Conservation (phyloP, 1,140 invertebrate genomes). For the Aphis gossypii region DNA sequence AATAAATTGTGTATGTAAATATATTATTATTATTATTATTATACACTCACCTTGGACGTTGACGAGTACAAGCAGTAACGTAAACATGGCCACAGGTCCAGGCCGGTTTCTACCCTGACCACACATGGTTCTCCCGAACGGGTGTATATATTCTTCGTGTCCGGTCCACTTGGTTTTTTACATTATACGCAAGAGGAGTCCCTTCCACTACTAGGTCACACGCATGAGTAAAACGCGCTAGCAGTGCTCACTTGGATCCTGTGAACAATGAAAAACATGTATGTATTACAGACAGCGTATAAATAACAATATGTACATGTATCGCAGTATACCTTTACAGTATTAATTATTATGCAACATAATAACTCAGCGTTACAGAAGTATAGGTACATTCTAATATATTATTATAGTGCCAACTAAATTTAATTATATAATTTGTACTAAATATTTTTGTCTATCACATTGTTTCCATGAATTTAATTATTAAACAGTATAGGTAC, state of each 20-base stretch:
- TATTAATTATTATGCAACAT: not conserved
- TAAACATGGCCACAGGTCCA: constrained; percentile 7
- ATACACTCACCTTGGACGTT: constrained; percentile 23
- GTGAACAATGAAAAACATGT: constrained; percentile 2
- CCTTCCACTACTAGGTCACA: constrained; percentile 18
- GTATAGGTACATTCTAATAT: not conserved
- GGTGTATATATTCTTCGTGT: constrained; percentile 6
- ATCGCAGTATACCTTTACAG: not conserved
- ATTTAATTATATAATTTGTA: not conserved
- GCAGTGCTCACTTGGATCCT: not conserved
- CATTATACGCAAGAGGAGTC: not conserved
- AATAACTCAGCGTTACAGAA: not conserved
- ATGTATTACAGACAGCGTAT: not conserved
- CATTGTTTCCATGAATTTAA: not conserved
- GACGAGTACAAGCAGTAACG: constrained; percentile 25
- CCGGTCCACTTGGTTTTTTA: constrained; percentile 5
- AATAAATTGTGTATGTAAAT: not conserved
- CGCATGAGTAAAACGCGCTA: not conserved
- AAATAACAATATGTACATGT: not conserved
- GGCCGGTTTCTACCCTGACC: constrained; percentile 31
- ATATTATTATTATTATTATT: not conserved
- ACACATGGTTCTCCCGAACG: constrained; percentile 25
- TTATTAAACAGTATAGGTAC: not conserved
- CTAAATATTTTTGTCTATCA: not conserved
- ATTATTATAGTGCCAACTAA: not conserved